Evolutionary conservation across 2,888 invertebrate genomes (phyloP).

Genomic region (Blastobasis lacticolella): DNA sequence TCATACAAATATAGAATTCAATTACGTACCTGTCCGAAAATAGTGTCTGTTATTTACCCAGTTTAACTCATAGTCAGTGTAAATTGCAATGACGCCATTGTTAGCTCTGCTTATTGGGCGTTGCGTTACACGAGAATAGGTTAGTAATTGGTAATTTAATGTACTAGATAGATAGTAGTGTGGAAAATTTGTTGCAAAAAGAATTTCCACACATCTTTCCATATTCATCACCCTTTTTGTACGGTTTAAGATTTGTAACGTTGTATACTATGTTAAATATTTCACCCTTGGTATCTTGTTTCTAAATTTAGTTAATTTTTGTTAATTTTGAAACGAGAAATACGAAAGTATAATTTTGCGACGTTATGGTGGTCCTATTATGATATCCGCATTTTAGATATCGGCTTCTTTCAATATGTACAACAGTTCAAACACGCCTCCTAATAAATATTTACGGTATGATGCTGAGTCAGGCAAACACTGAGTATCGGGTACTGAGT

Average conservation of each 20-base stretch:
- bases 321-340: no score
- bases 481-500: no score
- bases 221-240: background rate
- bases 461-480: conserved; percentile 3
- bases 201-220: background rate
- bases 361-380: no score
- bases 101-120: background rate
- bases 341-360: no score
- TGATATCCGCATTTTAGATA: background rate
- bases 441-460: conserved; percentile 8
- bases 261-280: no score
- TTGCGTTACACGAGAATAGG: background rate
- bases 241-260: background rate
- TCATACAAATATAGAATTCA: no score
- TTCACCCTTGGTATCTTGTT: no score
- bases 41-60: background rate
- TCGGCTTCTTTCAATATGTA: conserved; percentile 2
- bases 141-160: background rate
- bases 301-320: no score
- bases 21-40: no score
- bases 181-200: background rate
- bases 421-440: conserved; percentile 2
- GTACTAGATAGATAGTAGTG: background rate
- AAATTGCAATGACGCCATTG: conserved; percentile 7
- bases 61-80: background rate